Percentiles rank a stretch among this genome's conserved stretches.
Evolutionary conservation across 2,888 invertebrate genomes (phyloP).

Genomic region (Tipula confusa): DNA sequence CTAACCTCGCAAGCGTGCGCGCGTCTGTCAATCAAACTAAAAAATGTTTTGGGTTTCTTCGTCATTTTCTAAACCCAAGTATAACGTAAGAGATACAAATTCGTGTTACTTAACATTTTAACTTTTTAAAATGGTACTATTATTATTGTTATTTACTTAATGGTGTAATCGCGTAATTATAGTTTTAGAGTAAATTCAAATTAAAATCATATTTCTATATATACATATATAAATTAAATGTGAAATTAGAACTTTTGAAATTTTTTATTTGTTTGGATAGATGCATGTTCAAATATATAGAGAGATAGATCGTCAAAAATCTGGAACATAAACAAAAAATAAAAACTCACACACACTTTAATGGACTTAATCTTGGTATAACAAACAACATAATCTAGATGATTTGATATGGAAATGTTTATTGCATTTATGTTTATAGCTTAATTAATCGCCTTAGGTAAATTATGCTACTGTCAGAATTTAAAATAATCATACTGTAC

Average conservation of each 20-base stretch:
- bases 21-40: neutral
- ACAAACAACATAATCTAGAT: neutral
- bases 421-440: neutral
- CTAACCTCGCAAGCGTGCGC: neutral
- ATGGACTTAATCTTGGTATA: neutral
- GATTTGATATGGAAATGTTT: neutral
- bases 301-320: neutral
- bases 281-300: neutral
- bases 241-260: conserved; percentile 9
- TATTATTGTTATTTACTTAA: neutral
- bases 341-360: neutral
- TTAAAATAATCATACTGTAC: neutral
- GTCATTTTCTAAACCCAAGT: neutral
- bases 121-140: neutral
- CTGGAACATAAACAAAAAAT: no score
- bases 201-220: neutral
- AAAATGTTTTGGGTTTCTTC: neutral
- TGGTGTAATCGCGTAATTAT: neutral
- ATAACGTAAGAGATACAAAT: neutral
- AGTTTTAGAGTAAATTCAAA: neutral
- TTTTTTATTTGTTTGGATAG: neutral
- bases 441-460: neutral
- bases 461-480: neutral
- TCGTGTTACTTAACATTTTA: neutral
- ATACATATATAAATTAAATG: neutral